Base-by-base conservation (phyloP, 2,113 vertebrate genomes). In the Poicephalus gulielmi region DNA sequence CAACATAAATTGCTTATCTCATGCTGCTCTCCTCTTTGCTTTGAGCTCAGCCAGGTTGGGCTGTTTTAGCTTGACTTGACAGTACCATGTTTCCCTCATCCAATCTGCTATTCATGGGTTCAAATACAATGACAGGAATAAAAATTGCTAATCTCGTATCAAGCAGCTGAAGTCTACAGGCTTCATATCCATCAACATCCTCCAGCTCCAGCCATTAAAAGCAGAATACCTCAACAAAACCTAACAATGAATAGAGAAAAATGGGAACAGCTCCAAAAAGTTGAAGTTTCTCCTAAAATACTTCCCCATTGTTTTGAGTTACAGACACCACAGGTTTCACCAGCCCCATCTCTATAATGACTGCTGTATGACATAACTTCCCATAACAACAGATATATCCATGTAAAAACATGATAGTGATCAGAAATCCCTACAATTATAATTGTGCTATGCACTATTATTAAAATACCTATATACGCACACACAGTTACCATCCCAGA, bases 91-190 rank as follows among this genome's bases (percentile, higher is more conserved):
- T 86, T 70, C 78, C 41, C 44, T 75, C 39, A 49, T 14, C 46
- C 49, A 50, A 62, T 70, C 50, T 64, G 46, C 43, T 91, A 41
- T 47, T 75, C 10, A 4, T 22, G 18, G 55, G 30, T 60, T 90
- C 67, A 79, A 39, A 86, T 20, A n/a, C 12, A 84, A 73, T 3
- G 3, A 57, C 50, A 46, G 55, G 30, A 35, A 55, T 39, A 77
- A 84, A 89, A 88, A 71, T 46, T 43, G 37, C 43, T 77, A 25
- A 74, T 70, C 60, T 74, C 30, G 0, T 12, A 69, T 20, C 69
- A 55, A 55, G 74, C 66, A 90, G 57, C 74, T 87, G 50, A 85
- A 67, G 43, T 64, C 90, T 64, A 70, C 27, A 83, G 53, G 35
- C 31, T 95, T 59, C 43, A 25, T 14, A 57, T 31, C 60, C 60